Conservation (phyloP, 2,797 vertebrate genomes). For the Notamacropus eugenii region DNA sequence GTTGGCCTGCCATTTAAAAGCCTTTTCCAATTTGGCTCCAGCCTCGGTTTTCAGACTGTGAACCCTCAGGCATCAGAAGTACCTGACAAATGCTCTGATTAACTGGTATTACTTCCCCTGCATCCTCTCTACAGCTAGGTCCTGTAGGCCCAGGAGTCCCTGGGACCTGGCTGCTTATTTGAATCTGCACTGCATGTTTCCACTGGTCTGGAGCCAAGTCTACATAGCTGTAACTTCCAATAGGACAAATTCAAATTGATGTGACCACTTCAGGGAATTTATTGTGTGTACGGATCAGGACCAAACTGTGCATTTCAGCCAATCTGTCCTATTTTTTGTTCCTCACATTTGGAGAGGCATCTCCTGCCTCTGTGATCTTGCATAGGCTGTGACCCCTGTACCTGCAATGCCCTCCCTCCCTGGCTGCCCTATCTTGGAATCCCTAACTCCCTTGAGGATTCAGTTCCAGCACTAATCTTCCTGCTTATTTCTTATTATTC, state of each 20-base stretch:
- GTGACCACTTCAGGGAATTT: neutral
- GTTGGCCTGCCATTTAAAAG: neutral
- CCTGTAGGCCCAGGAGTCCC: too few relatives aligned
- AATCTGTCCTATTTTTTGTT: neutral
- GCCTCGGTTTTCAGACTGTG: neutral
- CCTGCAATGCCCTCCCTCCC: neutral
- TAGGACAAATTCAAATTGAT: neutral
- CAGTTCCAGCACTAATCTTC: neutral
- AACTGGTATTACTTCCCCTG: neutral
- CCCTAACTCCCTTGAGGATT: neutral
- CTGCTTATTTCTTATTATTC: neutral
- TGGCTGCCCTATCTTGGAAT: neutral
- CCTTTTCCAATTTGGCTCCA: neutral
- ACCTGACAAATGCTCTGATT: neutral
- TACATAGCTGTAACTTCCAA: neutral
- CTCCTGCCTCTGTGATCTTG: neutral
- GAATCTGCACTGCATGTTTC: neutral
- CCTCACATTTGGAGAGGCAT: neutral
- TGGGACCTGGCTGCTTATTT: neutral
- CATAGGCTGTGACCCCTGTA: neutral
- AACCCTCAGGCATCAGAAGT: neutral
- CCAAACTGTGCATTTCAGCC: neutral
- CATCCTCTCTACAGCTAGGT: neutral
- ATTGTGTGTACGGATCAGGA: neutral
- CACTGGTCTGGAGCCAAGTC: neutral